Percentiles rank a stretch among this genome's conserved stretches.
Evolutionary conservation across 2,888 invertebrate genomes (phyloP).

Genomic region (Drosophila prostipennis): DNA sequence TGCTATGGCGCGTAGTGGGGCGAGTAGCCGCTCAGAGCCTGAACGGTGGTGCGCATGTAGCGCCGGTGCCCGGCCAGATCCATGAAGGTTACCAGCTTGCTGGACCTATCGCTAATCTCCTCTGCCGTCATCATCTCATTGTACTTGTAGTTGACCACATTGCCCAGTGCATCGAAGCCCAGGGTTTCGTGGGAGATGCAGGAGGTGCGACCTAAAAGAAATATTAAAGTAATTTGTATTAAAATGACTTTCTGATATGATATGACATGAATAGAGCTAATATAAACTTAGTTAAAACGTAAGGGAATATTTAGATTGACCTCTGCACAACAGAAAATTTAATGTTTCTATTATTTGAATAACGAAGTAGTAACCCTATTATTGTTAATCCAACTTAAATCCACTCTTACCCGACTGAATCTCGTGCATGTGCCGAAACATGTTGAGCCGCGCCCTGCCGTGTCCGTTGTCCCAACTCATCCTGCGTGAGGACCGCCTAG

Average conservation of each 20-base stretch:
- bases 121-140: slow-evolving; percentile 96
- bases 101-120: slow-evolving; percentile 96
- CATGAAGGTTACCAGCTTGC: slow-evolving; percentile 96
- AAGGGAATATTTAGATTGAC: too few species aligned
- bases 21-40: slow-evolving; percentile 96
- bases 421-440: slow-evolving; percentile 98
- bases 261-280: too few species aligned
- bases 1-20: slow-evolving; percentile 98
- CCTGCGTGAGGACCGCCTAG: slow-evolving; percentile 98
- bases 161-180: slow-evolving; percentile 94
- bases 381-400: too few species aligned
- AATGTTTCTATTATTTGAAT: too few species aligned
- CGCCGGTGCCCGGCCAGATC: slow-evolving; percentile 98
- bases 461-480: slow-evolving; percentile 97
- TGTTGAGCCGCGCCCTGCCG: slow-evolving; percentile 96
- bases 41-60: slow-evolving; percentile 97
- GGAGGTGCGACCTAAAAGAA: slow-evolving; percentile 91
- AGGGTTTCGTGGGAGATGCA: slow-evolving; percentile 98
- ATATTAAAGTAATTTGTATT: background rate
- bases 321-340: too few species aligned
- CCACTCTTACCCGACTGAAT: slow-evolving; percentile 87
- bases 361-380: too few species aligned
- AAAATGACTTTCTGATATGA: too few species aligned
- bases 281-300: too few species aligned
- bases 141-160: slow-evolving; percentile 94